A percentile compares a stretch with the other conserved stretches of the same genome.
Conservation (phyloP, 2,113 vertebrate genomes). For the Empidonax traillii region DNA sequence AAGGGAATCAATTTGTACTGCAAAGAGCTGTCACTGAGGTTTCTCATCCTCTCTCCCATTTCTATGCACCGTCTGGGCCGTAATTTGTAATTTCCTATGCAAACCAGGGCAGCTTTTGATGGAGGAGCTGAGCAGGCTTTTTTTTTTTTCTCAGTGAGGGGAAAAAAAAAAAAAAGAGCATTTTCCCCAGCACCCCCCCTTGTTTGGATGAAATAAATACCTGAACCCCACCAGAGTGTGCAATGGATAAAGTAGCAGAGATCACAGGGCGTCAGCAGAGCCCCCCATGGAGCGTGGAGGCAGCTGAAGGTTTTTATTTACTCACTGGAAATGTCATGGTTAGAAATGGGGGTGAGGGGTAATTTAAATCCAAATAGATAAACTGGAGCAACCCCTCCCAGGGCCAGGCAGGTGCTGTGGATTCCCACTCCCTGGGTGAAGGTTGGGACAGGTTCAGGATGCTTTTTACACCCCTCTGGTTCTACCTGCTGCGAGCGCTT, state of each 20-base stretch:
- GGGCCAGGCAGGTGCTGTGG: neutral
- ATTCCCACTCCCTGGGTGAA: neutral
- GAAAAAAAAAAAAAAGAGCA: neutral
- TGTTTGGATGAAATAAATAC: neutral
- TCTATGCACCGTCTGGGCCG: neutral
- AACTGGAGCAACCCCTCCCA: neutral
- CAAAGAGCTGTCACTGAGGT: neutral
- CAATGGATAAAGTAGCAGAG: neutral
- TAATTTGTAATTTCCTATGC: neutral
- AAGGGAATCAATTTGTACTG: neutral
- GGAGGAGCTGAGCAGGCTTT: neutral
- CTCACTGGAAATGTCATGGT: neutral
- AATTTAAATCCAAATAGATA: neutral
- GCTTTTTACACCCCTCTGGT: neutral
- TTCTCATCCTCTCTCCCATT: neutral
- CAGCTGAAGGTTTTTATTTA: neutral
- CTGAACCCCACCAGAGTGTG: neutral
- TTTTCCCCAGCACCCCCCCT: neutral
- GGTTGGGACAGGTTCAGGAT: neutral
- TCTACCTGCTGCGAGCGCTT: neutral
- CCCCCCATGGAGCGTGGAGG: neutral
- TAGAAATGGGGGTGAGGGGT: fast-evolving
- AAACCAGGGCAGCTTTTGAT: neutral
- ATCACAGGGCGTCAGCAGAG: neutral
- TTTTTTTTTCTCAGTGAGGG: neutral